phyloP scores from a whole-genome alignment of 2,113 vertebrate genomes.

The Brachyhypopomus gauderio region DNA sequence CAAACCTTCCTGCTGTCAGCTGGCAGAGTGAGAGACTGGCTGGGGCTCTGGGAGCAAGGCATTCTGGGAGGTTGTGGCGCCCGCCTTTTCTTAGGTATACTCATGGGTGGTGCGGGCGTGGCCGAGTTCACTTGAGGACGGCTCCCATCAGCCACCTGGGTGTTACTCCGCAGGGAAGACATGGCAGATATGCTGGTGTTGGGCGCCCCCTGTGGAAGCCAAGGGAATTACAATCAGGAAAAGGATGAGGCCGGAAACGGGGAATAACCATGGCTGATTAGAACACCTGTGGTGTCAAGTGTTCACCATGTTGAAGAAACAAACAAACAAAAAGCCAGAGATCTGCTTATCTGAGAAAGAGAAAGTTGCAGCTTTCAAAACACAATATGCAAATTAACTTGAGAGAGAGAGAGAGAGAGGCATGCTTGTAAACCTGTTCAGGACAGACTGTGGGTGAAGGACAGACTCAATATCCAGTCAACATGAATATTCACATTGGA shows the following conservation, averaged over 20 bases:
- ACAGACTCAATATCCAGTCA: too few species aligned
- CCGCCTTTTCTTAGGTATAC: conserved; percentile 85
- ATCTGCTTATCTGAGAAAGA: background rate
- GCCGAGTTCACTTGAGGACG: conserved; percentile 49
- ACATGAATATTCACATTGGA: background rate
- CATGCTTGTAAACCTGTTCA: too few species aligned
- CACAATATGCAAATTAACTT: background rate
- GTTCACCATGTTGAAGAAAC: background rate
- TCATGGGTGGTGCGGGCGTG: conserved; percentile 62
- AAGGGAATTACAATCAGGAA: conserved; percentile 6
- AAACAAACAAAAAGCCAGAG: background rate
- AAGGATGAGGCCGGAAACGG: conserved; percentile 29
- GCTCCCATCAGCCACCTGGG: conserved; percentile 55
- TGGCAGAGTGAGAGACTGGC: conserved; percentile 37
- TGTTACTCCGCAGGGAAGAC: conserved; percentile 77
- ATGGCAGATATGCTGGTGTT: conserved; percentile 75
- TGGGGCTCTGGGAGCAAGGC: conserved; percentile 69
- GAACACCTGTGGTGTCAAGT: background rate
- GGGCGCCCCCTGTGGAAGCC: conserved; percentile 68
- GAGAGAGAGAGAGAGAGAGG: background rate
- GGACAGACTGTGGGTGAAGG: too few species aligned
- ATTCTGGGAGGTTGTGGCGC: conserved; percentile 84
- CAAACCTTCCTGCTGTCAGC: conserved; percentile 56
- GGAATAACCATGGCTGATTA: background rate
- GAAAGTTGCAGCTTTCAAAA: background rate